phyloP scores from a whole-genome alignment of 2,888 invertebrate genomes.

The Beris morrisii region DNA sequence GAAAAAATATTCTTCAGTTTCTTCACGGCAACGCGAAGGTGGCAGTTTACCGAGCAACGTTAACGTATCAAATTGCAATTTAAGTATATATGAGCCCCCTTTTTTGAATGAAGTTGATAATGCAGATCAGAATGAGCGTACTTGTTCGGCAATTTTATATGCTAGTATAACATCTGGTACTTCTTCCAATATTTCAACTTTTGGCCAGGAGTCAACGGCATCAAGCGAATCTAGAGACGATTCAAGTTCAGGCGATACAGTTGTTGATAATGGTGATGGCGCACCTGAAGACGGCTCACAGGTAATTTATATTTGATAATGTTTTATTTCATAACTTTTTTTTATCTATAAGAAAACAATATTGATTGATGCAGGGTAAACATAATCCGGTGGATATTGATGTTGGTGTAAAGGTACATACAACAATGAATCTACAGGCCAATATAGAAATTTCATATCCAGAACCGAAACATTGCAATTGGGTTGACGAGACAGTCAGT shows the following conservation, averaged over 20 bases:
- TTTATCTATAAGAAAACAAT: slow-evolving; percentile 2
- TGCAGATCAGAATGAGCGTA: background rate
- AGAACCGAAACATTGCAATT: slow-evolving; percentile 42
- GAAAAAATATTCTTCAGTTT: slow-evolving; percentile 52
- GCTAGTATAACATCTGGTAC: slow-evolving; percentile 41
- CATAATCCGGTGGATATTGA: slow-evolving; percentile 22
- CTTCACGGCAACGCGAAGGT: slow-evolving; percentile 64
- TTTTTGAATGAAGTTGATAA: slow-evolving; percentile 42
- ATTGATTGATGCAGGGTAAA: slow-evolving; percentile 26
- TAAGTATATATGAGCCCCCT: slow-evolving; percentile 43
- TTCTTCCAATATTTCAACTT: slow-evolving; percentile 1
- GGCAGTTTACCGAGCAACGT: slow-evolving; percentile 65
- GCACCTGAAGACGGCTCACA: slow-evolving; percentile 20
- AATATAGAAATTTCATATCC: slow-evolving; percentile 44
- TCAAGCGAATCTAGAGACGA: slow-evolving; percentile 25
- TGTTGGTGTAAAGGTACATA: slow-evolving; percentile 27
- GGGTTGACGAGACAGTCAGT: slow-evolving; percentile 48
- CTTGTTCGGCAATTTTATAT: slow-evolving; percentile 31
- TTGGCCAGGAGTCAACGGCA: slow-evolving; percentile 17
- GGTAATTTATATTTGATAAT: slow-evolving; percentile 13
- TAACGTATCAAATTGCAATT: slow-evolving; percentile 53
- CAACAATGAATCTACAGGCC: slow-evolving; percentile 33
- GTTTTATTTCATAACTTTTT: background rate
- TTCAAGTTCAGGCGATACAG: slow-evolving; percentile 14
- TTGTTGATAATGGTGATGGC: slow-evolving; percentile 11